Conservation (phyloP, 2,797 vertebrate species). For the Acipenser oxyrinchus region DNA sequence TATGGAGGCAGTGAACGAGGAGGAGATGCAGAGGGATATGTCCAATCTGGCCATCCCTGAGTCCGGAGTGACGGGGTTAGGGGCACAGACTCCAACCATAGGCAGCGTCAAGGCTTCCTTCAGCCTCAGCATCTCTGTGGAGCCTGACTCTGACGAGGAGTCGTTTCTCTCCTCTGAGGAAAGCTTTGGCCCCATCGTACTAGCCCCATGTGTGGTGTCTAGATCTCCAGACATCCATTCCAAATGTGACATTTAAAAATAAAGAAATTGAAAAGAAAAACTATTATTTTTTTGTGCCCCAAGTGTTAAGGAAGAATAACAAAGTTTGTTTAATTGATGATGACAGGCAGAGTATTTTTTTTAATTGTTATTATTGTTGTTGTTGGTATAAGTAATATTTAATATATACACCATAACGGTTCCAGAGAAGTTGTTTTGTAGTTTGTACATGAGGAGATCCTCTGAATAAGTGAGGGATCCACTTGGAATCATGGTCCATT, state of each 20-base stretch:
- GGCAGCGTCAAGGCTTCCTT: slow-evolving; percentile 26
- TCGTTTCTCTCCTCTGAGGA: slow-evolving; percentile 24
- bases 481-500: too few relatives aligned
- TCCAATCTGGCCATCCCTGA: slow-evolving; percentile 10
- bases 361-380: slow-evolving; percentile 32
- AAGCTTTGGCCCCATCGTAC: slow-evolving; percentile 35
- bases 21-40: slow-evolving; percentile 41
- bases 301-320: slow-evolving; percentile 15
- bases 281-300: slow-evolving; percentile 13
- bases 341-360: slow-evolving; percentile 42
- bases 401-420: slow-evolving; percentile 28
- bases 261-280: not conserved
- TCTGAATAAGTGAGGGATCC: too few relatives aligned
- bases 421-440: too few relatives aligned
- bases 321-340: slow-evolving; percentile 21
- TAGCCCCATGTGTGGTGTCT: slow-evolving; percentile 38
- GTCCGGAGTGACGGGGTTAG: slow-evolving; percentile 1
- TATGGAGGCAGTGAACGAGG: slow-evolving; percentile 60
- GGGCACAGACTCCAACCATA: slow-evolving; percentile 8
- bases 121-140: slow-evolving; percentile 26
- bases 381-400: slow-evolving; percentile 38
- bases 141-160: slow-evolving; percentile 15
- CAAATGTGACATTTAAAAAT: slow-evolving; percentile 48
- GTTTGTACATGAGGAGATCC: too few relatives aligned
- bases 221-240: slow-evolving; percentile 40